Base-by-base conservation (phyloP, 2,888 invertebrate genomes). In the Apamea crenata region DNA sequence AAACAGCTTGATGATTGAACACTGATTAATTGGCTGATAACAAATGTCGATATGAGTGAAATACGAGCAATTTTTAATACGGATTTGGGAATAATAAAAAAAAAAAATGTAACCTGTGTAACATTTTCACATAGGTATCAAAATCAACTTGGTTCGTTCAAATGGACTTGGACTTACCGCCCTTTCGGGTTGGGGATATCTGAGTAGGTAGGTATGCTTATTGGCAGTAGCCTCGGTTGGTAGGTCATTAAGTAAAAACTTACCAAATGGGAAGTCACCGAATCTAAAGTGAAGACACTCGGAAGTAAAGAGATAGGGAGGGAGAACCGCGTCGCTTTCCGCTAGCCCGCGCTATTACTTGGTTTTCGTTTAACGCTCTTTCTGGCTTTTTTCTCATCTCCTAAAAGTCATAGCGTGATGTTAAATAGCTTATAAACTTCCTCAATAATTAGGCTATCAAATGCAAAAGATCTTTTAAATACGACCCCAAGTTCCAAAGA, bases 1-100 rank as follows among this genome's bases (percentile, higher is more conserved):
- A n/a, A 82, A 74, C 56, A 40, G 83, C 72, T 86, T 61, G 66
- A 25, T 84, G 79, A 87, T 83, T 79, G 72, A 74, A 72, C 67
- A 40, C 65, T 87, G 87, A 84, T 87, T 87, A 84, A 87, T 87
- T 83, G 65, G 29, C 56, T 59, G 87, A 77, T 83, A 86, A 25
- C 40, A 86, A 77, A 56, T 74, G 77, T 83, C 83, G 83, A 77
- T 74, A 74, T 21, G 32, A 77, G 18, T 70, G n/a, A 77, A 77
- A 73, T 73, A 77, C 83, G 69, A 50, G 18, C 53, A 36, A 68
- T 44, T 67, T 71, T 44, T n/a, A 32, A 69, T 3, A 63, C 21
- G 14, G 12, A 40, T 47, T 66, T 80, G 44, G 29, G 3, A 50
- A 67, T 67, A 8, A 36, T 47, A 25, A 7, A n/a, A 36, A 21